Percentiles rank a stretch among this genome's conserved stretches.
Conservation (phyloP, 2,797 vertebrate species). For the Gastrophryne carolinensis region DNA sequence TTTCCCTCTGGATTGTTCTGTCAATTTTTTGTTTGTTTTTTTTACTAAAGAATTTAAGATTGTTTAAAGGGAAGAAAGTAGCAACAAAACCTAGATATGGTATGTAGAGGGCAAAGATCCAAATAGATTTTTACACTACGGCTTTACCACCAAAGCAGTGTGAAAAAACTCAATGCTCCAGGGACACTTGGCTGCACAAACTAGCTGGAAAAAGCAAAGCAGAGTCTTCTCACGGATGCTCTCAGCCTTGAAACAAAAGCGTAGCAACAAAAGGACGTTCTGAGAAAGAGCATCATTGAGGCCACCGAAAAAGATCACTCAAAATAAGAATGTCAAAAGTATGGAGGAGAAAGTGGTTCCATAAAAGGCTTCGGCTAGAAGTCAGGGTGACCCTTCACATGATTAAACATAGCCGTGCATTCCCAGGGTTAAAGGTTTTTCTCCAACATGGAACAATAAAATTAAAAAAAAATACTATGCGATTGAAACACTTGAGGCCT, state of each 20-base stretch:
- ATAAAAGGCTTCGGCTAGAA: slow-evolving; percentile 8
- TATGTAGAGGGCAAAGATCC: neutral
- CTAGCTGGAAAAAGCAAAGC: slow-evolving; percentile 14
- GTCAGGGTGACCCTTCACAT: slow-evolving; percentile 9
- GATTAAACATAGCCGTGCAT: slow-evolving; percentile 7
- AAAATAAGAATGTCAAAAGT: slow-evolving; percentile 25
- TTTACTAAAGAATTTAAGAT: too few relatives aligned
- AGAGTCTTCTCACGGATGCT: neutral
- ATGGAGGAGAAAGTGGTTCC: slow-evolving; percentile 15
- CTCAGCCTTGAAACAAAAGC: slow-evolving; percentile 37
- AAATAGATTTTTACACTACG: slow-evolving; percentile 13
- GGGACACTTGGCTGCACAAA: slow-evolving; percentile 17
- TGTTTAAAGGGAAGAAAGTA: too few relatives aligned
- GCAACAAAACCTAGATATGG: neutral
- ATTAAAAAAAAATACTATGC: slow-evolving; percentile 3
- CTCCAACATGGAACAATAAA: slow-evolving; percentile 1
- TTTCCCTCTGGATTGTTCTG: too few relatives aligned
- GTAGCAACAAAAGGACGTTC: slow-evolving; percentile 13
- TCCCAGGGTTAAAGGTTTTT: neutral
- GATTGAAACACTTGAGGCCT: neutral
- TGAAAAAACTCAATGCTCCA: slow-evolving; percentile 18
- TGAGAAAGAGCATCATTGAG: slow-evolving; percentile 8
- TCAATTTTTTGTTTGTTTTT: too few relatives aligned
- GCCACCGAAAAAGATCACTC: slow-evolving; percentile 29
- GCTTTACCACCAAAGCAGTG: slow-evolving; percentile 7